Evolutionary conservation across 2,113 vertebrate genomes (phyloP), one percentile per base, ranked within the genome.

Genomic region (Meleagris gallopavo): DNA sequence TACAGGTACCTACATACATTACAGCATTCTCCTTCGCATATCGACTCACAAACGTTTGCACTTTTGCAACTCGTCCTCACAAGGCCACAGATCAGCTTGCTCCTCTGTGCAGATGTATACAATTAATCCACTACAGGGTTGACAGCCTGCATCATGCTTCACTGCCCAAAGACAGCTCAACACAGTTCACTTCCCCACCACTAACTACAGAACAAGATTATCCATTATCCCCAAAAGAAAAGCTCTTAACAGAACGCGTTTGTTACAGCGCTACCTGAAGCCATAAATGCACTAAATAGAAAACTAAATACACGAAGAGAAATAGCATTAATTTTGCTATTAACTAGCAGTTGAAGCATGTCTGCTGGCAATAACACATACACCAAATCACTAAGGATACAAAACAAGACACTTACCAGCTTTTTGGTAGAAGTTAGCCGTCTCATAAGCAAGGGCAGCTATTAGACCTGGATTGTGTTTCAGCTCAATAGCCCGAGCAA

Each of bases 381-480:
- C 84, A 64, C 8, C 25, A 88, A 55, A 66, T 94, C 70, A 89
- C 54, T 61, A 48, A 70, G 90, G 83, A 65, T 24, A 92, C n/a
- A 83, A 92, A 93, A 62, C 17, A 84, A 81, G 70, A 67, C 13
- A 97, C 98, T 97, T 65, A 99, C 99, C 99, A 57, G 99, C 99
- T 98, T 98, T 99, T 86, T 99, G 99, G 95, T 99, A 99, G 97
- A 99, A 99, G 98, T 98, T 99, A 82, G 99, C 99, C 0, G 99
- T 99, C 98, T 99, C 99, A 38, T 98, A 98, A 3, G 99, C 98
- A 97, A 99, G 92, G 9, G 99, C 99, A 78, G 99, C 99, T 34
- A 99, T 98, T 30, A 99, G 98, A 29, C 98, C 98, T 13, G 98
- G 98, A 27, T 98, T 99, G 75, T 99, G 99, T 93, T 99, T 99